phyloP scores from a whole-genome alignment of 2,113 vertebrate species.

The Passer montanus region DNA sequence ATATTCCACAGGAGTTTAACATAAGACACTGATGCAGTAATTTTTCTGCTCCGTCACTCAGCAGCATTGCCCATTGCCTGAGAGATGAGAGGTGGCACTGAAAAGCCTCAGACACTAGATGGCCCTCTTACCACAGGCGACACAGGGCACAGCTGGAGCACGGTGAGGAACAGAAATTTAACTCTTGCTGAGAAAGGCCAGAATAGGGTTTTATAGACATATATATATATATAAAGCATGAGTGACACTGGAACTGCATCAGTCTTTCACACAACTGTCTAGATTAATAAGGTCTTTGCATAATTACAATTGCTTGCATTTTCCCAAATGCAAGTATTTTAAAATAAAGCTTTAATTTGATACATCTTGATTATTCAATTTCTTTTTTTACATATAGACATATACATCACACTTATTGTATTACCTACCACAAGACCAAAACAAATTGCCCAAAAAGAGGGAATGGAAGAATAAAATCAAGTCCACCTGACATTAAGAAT shows the following conservation, averaged over 20 bases:
- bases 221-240: neutral
- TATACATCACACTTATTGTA: neutral
- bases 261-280: neutral
- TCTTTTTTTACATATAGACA: neutral
- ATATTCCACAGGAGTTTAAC: neutral
- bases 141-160: neutral
- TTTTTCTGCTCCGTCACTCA: neutral
- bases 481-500: neutral
- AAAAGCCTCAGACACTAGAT: conserved; percentile 62
- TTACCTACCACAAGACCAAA: neutral
- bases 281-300: neutral
- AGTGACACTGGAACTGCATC: neutral
- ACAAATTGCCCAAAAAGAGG: neutral
- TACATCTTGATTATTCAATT: neutral
- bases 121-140: conserved; percentile 59
- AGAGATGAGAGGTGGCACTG: neutral
- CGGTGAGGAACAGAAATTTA: neutral
- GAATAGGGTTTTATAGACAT: neutral
- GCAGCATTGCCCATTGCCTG: neutral
- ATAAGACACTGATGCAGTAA: neutral
- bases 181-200: neutral
- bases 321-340: neutral
- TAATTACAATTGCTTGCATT: neutral
- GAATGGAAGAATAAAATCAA: neutral
- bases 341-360: neutral